Percentiles rank a stretch among this genome's conserved stretches.
Conservation (phyloP, 2,888 invertebrate species). For the Amaurobius ferox region DNA sequence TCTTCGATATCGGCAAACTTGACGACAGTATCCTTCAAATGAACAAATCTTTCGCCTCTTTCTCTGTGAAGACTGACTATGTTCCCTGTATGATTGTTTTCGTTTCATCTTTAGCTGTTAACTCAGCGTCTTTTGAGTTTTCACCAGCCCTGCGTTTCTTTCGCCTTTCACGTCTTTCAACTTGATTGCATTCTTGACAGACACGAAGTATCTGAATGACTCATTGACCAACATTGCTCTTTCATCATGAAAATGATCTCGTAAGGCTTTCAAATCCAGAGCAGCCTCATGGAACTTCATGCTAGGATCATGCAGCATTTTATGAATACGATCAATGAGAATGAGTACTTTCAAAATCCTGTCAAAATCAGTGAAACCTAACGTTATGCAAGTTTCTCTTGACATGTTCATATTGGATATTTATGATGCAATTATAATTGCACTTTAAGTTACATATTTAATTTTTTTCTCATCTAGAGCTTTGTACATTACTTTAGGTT, state of each 20-base stretch:
- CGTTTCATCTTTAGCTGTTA: background rate
- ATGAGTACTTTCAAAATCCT: background rate
- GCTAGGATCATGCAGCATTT: conserved; percentile 19
- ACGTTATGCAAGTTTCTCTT: too few relatives aligned
- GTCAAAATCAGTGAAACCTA: too few relatives aligned
- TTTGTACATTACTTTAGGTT: too few relatives aligned
- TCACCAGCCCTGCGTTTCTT: background rate
- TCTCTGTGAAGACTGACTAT: background rate
- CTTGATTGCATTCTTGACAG: background rate
- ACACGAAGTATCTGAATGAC: background rate
- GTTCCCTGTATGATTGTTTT: background rate
- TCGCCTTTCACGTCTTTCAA: background rate
- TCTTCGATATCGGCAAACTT: too few relatives aligned
- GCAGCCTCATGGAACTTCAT: conserved; percentile 19
- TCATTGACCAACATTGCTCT: background rate
- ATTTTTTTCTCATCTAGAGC: too few relatives aligned
- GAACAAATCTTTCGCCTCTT: background rate
- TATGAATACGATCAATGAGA: conserved; percentile 15
- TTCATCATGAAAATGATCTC: background rate
- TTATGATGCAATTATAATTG: too few relatives aligned
- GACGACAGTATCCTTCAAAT: background rate
- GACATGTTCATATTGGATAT: too few relatives aligned
- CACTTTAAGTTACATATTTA: too few relatives aligned
- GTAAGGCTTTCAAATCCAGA: conserved; percentile 4
- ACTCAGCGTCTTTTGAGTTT: background rate